These are phyloP conservation scores for Pheosia tremula DNA, from an alignment of 2,888 invertebrate species.

Conservation along the genomic window DNA sequence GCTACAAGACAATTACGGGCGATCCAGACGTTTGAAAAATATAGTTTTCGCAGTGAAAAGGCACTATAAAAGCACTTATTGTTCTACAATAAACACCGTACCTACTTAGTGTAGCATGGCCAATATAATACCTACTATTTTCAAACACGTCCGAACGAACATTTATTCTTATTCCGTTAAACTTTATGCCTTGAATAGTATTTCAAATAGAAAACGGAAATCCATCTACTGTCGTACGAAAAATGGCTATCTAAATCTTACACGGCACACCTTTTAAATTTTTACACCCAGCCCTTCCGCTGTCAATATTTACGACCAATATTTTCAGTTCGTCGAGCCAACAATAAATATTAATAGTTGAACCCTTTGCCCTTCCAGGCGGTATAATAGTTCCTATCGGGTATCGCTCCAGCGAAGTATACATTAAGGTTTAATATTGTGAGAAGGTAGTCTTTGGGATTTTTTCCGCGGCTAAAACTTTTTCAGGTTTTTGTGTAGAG, in stretches of 20 bases:
- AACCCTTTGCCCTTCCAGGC: constrained; percentile 16
- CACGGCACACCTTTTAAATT: constrained; percentile 16
- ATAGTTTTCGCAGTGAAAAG: neutral
- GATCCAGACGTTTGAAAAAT: neutral
- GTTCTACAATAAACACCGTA: neutral
- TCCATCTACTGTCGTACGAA: constrained; percentile 2
- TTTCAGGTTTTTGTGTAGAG: neutral
- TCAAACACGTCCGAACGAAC: too few species aligned
- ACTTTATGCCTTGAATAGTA: neutral
- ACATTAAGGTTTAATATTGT: constrained; percentile 3
- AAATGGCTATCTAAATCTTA: constrained; percentile 4
- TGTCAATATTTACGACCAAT: constrained; percentile 30
- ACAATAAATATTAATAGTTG: constrained; percentile 34
- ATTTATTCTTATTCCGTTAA: neutral
- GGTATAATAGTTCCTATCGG: constrained; percentile 13
- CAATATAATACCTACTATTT: too few species aligned
- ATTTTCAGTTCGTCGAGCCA: constrained; percentile 15
- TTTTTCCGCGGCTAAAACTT: neutral
- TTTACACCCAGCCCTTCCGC: constrained; percentile 11
- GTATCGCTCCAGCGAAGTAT: neutral
- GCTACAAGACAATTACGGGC: constrained; percentile 16
- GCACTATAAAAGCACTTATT: neutral
- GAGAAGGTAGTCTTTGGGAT: neutral
- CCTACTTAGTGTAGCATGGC: too few species aligned
- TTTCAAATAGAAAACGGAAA: constrained; percentile 2